Evolutionary conservation across 2,888 invertebrate species (phyloP), one percentile per base, ranked within the genome.

Genomic region (Tanypteryx hageni): DNA sequence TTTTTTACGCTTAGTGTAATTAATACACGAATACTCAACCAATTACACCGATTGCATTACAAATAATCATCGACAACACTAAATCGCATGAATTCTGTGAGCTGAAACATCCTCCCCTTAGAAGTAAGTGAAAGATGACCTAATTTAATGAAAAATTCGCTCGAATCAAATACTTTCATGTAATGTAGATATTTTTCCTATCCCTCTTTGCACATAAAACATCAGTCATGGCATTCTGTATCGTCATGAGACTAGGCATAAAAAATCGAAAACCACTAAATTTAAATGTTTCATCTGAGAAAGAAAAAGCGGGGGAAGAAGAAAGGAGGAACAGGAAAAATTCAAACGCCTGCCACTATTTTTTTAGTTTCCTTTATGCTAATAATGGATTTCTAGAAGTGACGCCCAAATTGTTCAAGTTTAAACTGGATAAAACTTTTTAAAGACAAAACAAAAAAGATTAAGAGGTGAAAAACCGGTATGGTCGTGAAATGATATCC

Each of bases 401-500:
- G 22, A 27, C 76, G 11, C 76, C 76, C 76, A 76, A 76, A 76
- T 76, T 27, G 76, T 14, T 76, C 10, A 76, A 76, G 22, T 76
- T 76, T 27, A 22, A 27, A 76, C 76, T 76, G 27, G 76, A 76
- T 22, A 76, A 76, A 76, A 44, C 27, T 76, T 76, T 76, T 76
- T 76, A 22, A 18, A 18, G 18, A 18, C 0, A 64, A 64, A 16
- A 76, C 0, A 44, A 44, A 44, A 44, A 44, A 44, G 44, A 44
- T 44, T 44, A 44, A 44, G 44, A 44, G 44, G 5, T 5, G 44
- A 76, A 76, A 76, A 76, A 76, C 76, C 76, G 76, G 76, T 76
- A 76, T 22, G 22, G 27, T 27, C 27, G 76, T 76, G 76, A 76
- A 76, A 76, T 76, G 76, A 76, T 76, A 76, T 27, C 76, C 76